Evolutionary conservation across 2,888 invertebrate genomes (phyloP).

Genomic region (Silvanus unidentatus): DNA sequence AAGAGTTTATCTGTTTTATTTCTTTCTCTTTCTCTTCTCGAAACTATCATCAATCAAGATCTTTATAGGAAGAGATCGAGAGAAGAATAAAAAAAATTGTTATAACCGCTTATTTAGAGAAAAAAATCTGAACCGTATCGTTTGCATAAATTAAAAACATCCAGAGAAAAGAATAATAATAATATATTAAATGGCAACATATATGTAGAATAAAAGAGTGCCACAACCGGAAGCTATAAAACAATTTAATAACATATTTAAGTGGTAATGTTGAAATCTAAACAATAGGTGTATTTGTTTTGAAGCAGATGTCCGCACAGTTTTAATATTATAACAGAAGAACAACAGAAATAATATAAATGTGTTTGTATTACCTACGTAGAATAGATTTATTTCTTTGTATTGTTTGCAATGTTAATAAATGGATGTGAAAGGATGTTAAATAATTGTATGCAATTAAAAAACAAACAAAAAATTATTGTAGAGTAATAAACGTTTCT

Average conservation of each 20-base stretch:
- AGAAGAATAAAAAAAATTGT: too few relatives aligned
- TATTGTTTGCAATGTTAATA: too few relatives aligned
- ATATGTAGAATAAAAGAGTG: slow-evolving; percentile 21
- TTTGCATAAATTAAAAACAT: slow-evolving; percentile 42
- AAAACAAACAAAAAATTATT: too few relatives aligned
- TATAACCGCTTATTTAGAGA: slow-evolving; percentile 10
- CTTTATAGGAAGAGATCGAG: too few relatives aligned
- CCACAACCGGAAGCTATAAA: slow-evolving; percentile 44
- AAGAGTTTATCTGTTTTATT: too few relatives aligned
- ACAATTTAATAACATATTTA: slow-evolving; percentile 48
- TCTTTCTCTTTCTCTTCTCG: too few relatives aligned
- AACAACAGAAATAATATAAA: too few relatives aligned
- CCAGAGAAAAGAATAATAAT: slow-evolving; percentile 25
- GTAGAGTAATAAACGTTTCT: too few relatives aligned
- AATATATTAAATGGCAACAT: slow-evolving; percentile 25
- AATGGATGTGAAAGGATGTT: too few relatives aligned
- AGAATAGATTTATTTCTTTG: too few relatives aligned
- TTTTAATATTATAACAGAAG: slow-evolving; percentile 34
- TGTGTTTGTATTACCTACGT: too few relatives aligned
- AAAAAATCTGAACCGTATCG: slow-evolving; percentile 33
- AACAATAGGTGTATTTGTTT: slow-evolving; percentile 44
- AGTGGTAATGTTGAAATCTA: slow-evolving; percentile 43
- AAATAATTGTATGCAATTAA: too few relatives aligned
- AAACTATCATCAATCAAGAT: slow-evolving; percentile 2
- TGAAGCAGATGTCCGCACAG: slow-evolving; percentile 39